Conservation (phyloP, 2,113 vertebrate genomes). For the Sturnira hondurensis region DNA sequence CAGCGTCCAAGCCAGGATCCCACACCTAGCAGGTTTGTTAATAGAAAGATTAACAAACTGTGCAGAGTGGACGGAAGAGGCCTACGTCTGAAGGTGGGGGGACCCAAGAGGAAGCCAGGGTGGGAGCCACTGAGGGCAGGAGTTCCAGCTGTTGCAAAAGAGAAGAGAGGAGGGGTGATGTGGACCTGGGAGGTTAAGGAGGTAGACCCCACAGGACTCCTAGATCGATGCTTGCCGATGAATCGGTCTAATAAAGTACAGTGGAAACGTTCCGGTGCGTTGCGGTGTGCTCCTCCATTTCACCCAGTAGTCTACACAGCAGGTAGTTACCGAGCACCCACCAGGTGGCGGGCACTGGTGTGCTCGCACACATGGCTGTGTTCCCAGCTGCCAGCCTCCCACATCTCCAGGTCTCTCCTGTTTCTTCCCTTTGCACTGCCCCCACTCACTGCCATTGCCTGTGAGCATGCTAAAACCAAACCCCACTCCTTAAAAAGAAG, state of each 20-base stretch:
- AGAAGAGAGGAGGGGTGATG: accelerated
- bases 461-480: not conserved
- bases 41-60: too few species aligned
- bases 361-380: not conserved
- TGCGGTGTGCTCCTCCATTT: not conserved
- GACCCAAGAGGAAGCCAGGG: not conserved
- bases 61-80: not conserved
- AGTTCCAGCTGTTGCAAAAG: not conserved
- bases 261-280: accelerated
- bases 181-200: not conserved
- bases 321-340: accelerated
- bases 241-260: not conserved
- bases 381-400: not conserved
- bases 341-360: not conserved
- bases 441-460: not conserved
- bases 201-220: not conserved
- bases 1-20: not conserved
- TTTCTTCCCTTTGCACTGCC: not conserved
- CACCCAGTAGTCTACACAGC: too few species aligned
- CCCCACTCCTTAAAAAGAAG: not conserved
- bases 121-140: not conserved
- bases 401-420: not conserved
- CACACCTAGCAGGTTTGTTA: not conserved
- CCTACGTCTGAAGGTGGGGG: not conserved
- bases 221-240: not conserved